Evolutionary conservation across 1,140 invertebrate species (phyloP).

Genomic region (Stegodyphus dumicola): DNA sequence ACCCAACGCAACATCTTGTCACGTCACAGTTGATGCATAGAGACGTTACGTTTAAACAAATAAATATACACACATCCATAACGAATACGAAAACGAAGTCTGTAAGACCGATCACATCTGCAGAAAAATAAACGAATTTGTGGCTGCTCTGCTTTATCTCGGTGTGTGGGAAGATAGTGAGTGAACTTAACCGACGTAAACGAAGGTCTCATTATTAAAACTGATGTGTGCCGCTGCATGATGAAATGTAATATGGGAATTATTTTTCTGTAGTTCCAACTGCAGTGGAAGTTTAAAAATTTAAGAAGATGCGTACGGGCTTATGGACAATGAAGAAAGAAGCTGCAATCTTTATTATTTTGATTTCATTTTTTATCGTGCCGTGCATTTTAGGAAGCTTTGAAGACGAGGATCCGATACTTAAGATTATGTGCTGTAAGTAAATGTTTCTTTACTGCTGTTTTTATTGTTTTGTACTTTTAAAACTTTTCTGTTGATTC

Average conservation of each 20-base stretch:
- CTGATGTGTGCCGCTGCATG: too few relatives aligned
- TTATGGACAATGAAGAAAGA: too few relatives aligned
- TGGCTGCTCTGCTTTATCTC: neutral
- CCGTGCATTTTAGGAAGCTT: neutral
- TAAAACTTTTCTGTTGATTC: too few relatives aligned
- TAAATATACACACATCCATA: constrained; percentile 9
- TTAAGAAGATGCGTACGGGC: too few relatives aligned
- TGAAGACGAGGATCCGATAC: constrained; percentile 17
- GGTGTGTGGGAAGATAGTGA: too few relatives aligned
- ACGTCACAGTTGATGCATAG: constrained; percentile 29
- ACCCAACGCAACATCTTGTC: neutral
- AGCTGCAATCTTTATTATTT: too few relatives aligned
- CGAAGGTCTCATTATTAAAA: too few relatives aligned
- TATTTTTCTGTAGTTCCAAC: too few relatives aligned
- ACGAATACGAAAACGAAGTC: neutral
- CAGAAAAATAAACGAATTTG: constrained; percentile 18
- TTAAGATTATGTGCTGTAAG: constrained; percentile 44
- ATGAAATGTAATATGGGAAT: too few relatives aligned
- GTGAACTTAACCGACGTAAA: too few relatives aligned
- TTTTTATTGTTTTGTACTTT: neutral
- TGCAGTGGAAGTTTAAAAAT: too few relatives aligned
- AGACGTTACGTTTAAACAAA: constrained; percentile 19
- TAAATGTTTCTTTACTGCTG: neutral
- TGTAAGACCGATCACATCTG: constrained; percentile 19
- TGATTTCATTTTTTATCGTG: neutral